Percentiles rank a stretch among this genome's conserved stretches.
phyloP scores from a whole-genome alignment of 2,888 invertebrate species.

The Dascillus cervinus region DNA sequence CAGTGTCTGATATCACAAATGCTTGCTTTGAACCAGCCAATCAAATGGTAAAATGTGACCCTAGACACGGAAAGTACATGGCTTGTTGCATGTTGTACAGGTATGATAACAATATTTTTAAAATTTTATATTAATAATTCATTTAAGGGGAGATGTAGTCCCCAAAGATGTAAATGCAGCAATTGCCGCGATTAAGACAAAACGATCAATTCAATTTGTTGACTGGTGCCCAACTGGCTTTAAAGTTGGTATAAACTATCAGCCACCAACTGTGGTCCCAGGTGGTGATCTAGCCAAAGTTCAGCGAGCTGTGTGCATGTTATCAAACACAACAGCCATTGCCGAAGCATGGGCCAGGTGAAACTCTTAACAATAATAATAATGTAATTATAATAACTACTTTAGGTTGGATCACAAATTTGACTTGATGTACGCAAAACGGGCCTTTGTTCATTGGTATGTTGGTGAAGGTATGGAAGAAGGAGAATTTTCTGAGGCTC shows the following conservation, averaged over 20 bases:
- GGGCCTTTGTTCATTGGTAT: conserved; percentile 95
- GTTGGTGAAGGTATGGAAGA: conserved; percentile 85
- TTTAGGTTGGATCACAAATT: conserved; percentile 85
- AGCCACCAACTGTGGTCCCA: conserved; percentile 84
- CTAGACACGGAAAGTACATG: conserved; percentile 86
- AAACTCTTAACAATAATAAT: conserved; percentile 17
- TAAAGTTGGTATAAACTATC: conserved; percentile 82
- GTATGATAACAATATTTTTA: conserved; percentile 28
- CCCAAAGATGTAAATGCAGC: conserved; percentile 88
- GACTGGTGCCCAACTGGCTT: conserved; percentile 84
- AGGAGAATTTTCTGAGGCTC: conserved; percentile 79
- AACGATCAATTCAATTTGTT: conserved; percentile 81
- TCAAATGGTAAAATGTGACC: conserved; percentile 91
- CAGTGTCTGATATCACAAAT: conserved; percentile 88
- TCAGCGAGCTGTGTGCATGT: conserved; percentile 92
- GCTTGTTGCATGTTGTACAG: conserved; percentile 90
- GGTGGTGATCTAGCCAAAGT: conserved; percentile 90
- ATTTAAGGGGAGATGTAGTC: conserved; percentile 75
- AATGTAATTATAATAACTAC: neutral
- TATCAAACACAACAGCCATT: conserved; percentile 94
- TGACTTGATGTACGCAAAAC: conserved; percentile 92
- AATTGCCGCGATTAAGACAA: conserved; percentile 91
- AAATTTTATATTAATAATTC: neutral
- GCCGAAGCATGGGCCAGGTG: conserved; percentile 92
- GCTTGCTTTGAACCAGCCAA: conserved; percentile 93